Base-by-base conservation (phyloP, 1,140 invertebrate genomes). In the Diorhabda elongata region DNA sequence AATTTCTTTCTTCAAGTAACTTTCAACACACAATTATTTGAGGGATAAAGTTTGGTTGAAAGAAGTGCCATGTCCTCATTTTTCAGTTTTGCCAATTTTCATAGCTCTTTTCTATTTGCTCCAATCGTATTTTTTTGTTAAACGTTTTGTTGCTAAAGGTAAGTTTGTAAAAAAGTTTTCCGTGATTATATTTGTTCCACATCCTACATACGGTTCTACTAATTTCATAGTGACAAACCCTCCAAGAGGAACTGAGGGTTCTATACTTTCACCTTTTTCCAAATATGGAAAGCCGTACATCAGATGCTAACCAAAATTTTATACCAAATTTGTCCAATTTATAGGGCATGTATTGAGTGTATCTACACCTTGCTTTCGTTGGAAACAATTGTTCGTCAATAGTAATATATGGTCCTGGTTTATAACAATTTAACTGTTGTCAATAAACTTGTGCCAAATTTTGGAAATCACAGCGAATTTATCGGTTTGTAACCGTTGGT, bases 221-320 rank as follows among this genome's bases (percentile, higher is more conserved):
- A 26, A 26, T 26, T 26, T 26, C 26, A 26, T 26, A 26, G 26
- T 26, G 26, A 26, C 26, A 26, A 26, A 26, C 26, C 1, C 26
- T 1, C 26, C 26, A 26, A 56, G 52, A n/a, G 52, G 2, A n/a
- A n/a, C n/a, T 56, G 52, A 56, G 6, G 52, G 6, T 7, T 56
- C n/a, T 56, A 6, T 6, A 7, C 6, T 56, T n/a, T 56, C 52
- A n/a, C 2, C 52, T 56, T 56, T 56, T 26, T 26, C 26, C 26
- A 26, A 26, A 26, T 26, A 26, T 26, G 26, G 26, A 26, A 26
- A 26, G 26, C 52, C n/a, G 6, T 2, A 56, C 52, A 56, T 56
- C 52, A n/a, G 52, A 56, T n/a, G 52, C 52, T n/a, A 56, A 56
- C 52, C 52, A 56, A 56, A 56, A 56, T 56, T 56, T 56, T 56